Percentiles rank a stretch among this genome's conserved stretches.
These are phyloP conservation scores for Platysteira castanea DNA, from an alignment of 2,113 vertebrate species.

Conservation along the genomic window DNA sequence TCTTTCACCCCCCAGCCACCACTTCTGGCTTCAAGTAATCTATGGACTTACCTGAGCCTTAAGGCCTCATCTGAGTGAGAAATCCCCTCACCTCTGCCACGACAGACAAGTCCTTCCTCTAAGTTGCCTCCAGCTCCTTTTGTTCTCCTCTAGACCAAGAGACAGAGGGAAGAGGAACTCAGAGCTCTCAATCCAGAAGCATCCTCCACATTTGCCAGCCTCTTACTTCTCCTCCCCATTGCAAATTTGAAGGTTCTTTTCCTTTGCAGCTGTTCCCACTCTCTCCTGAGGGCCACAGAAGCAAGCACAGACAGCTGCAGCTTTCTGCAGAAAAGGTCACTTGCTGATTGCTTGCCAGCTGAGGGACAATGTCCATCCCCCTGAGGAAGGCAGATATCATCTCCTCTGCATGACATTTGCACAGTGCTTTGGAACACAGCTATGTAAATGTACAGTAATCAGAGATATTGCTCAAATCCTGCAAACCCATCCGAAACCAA, in stretches of 20 bases:
- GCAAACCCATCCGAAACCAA: neutral
- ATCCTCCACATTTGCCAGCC: neutral
- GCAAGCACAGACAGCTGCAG: neutral
- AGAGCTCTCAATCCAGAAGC: neutral
- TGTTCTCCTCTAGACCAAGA: neutral
- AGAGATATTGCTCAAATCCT: neutral
- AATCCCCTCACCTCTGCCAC: neutral
- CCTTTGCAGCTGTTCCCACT: neutral
- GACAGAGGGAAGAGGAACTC: neutral
- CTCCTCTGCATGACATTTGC: neutral
- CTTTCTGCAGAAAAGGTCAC: constrained; percentile 23
- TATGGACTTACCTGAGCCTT: neutral
- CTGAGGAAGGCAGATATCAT: neutral
- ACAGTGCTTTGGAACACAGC: neutral
- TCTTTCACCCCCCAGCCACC: neutral
- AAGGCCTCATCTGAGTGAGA: neutral
- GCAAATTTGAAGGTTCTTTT: neutral
- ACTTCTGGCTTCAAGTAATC: neutral
- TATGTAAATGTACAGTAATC: constrained; percentile 16
- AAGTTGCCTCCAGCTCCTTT: neutral
- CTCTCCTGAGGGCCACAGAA: neutral
- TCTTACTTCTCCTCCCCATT: neutral
- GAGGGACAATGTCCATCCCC: neutral
- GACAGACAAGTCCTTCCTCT: neutral
- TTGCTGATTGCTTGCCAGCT: neutral